Base-by-base conservation (phyloP, 2,888 invertebrate species). In the Parasteatoda lunata region DNA sequence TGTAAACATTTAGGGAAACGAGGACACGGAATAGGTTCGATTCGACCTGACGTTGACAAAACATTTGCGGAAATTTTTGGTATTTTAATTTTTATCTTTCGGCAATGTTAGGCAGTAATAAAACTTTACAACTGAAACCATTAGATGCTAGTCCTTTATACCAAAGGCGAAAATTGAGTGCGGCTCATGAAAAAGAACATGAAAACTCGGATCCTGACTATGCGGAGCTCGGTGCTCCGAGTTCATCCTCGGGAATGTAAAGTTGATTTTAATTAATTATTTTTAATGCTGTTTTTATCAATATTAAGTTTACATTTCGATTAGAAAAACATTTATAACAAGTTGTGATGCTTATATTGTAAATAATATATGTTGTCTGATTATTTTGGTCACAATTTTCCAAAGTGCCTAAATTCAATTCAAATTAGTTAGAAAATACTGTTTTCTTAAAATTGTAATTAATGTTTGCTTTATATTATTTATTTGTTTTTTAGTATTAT, bases 131-230 rank as follows among this genome's bases (percentile, higher is more conserved):
- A 54, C 59, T 88, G n/a, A 45, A 83, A 51, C 84, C 88, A 45
- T 51, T 88, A 65, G 77, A 77, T 45, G 84, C 83, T 11, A 84
- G 84, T 71, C 88, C 88, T 9, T 59, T 88, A 6, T 88, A 88
- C 72, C 79, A 64, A 13, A 30, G 88, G 45, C 51, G 88, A 72
- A 88, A 88, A 75, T 52, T 82, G 0, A 81, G 81, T 49, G 68
- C 47, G 13, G 52, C 48, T 47, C 47, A 30, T 9, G 81, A 73
- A n/a, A 84, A 79, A 75, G 87, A 78, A 68, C 64, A 76, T 48
- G 82, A 78, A 47, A n/a, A 47, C 59, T 82, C 87, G 11, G 87
- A 87, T 64, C 87, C 87, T 5, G 82, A 87, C 54, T 87, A 87
- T 75, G 78, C 82, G 1, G 87, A 87, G 68, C 71, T 80, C 7